phyloP scores from a whole-genome alignment of 1,140 invertebrate genomes.

The Cyclina sinensis region DNA sequence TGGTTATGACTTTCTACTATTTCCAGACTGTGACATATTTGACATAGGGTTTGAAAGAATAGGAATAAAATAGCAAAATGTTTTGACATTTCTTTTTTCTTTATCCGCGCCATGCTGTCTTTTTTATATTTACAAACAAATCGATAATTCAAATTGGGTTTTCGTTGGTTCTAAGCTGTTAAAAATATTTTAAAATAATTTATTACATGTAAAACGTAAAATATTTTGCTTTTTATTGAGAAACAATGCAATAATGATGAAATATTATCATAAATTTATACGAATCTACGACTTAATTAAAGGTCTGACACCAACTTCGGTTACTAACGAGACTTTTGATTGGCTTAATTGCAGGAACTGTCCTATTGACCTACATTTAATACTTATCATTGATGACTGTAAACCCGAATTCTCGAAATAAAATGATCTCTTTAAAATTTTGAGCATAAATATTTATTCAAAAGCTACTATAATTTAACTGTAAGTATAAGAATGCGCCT shows the following conservation, averaged over 20 bases:
- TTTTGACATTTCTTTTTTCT: conserved; percentile 82
- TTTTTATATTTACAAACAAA: conserved; percentile 72
- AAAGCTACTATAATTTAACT: too few relatives aligned
- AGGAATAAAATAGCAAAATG: conserved; percentile 84
- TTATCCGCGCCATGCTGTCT: conserved; percentile 85
- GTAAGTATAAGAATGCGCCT: too few relatives aligned
- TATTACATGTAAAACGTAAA: not conserved
- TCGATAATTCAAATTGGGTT: not conserved
- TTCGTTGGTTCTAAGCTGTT: not conserved
- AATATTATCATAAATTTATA: conserved; percentile 59
- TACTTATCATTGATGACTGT: not conserved
- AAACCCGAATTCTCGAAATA: too few relatives aligned
- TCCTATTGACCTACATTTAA: conserved; percentile 50
- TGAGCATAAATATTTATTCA: too few relatives aligned
- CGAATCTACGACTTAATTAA: conserved; percentile 60
- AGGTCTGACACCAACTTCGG: conserved; percentile 4
- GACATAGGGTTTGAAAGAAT: conserved; percentile 82
- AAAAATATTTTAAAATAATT: conserved; percentile 27
- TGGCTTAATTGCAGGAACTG: conserved; percentile 28
- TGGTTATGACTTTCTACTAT: conserved; percentile 86
- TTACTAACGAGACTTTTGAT: conserved; percentile 39
- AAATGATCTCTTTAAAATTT: too few relatives aligned
- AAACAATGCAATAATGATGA: not conserved
- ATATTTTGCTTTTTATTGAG: not conserved
- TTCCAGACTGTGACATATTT: conserved; percentile 79